Percentiles rank a stretch among this genome's conserved stretches.
phyloP scores from a whole-genome alignment of 2,888 invertebrate species.

The Synergus umbraculus region DNA sequence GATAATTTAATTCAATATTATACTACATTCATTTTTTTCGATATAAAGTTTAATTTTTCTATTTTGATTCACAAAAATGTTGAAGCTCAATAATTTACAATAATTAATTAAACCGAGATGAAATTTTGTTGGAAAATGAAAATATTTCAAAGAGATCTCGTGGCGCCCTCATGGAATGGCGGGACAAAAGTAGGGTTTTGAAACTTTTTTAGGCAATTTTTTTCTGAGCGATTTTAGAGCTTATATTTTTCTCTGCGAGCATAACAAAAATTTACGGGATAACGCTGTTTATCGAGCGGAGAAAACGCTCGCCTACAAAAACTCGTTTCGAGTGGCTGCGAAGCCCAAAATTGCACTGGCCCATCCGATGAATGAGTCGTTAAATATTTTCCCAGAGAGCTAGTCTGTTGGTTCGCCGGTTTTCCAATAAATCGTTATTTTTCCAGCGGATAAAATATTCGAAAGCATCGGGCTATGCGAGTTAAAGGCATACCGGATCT shows the following conservation, averaged over 20 bases:
- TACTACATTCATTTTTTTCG: neutral
- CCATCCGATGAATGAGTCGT: constrained; percentile 49
- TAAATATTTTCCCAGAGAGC: constrained; percentile 57
- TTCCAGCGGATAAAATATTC: constrained; percentile 55
- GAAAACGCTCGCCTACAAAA: constrained; percentile 39
- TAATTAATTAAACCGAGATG: neutral
- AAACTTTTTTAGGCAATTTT: neutral
- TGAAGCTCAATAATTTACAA: neutral
- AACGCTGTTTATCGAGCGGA: constrained; percentile 44
- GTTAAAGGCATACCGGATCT: constrained; percentile 46
- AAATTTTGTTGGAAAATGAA: neutral
- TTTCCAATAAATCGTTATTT: constrained; percentile 58
- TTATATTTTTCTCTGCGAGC: neutral
- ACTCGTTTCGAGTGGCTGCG: constrained; percentile 13
- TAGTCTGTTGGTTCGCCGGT: constrained; percentile 25
- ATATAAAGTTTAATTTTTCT: neutral
- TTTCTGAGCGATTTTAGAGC: neutral
- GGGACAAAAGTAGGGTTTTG: neutral
- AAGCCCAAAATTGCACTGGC: constrained; percentile 41
- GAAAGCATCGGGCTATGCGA: constrained; percentile 48
- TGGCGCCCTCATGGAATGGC: neutral
- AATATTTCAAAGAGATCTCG: neutral
- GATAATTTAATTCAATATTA: constrained; percentile 48
- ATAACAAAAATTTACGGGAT: neutral
- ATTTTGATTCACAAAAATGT: neutral